Evolutionary conservation across 2,888 invertebrate species (phyloP).

Genomic region (Epirrita christyi): DNA sequence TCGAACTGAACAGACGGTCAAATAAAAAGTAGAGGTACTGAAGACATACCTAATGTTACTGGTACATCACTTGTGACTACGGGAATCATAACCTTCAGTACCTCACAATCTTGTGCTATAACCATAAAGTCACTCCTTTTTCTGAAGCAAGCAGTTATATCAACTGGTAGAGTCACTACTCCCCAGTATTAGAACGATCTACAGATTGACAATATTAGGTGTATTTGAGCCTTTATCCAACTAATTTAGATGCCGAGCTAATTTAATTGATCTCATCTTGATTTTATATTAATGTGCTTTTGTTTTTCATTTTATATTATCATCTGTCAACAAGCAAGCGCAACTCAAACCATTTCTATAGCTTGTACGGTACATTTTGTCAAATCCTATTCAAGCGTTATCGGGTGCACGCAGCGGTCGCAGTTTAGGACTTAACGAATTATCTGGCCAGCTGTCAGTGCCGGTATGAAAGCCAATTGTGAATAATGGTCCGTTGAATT

Average conservation of each 20-base stretch:
- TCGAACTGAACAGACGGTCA: slow-evolving; percentile 23
- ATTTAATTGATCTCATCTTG: too few relatives aligned
- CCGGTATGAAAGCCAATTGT: slow-evolving; percentile 73
- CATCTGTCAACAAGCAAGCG: not conserved
- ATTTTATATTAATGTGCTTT: too few relatives aligned
- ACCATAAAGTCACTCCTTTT: too few relatives aligned
- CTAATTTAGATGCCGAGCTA: too few relatives aligned
- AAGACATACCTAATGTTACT: not conserved
- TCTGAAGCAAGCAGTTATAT: too few relatives aligned
- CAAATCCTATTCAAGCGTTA: slow-evolving; percentile 70
- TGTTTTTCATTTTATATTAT: not conserved
- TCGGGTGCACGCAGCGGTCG: slow-evolving; percentile 73
- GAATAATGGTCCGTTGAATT: slow-evolving; percentile 63
- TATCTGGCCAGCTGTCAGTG: slow-evolving; percentile 71
- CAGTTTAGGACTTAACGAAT: slow-evolving; percentile 78
- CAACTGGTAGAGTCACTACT: too few relatives aligned
- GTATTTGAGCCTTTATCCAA: too few relatives aligned
- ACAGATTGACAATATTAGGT: too few relatives aligned
- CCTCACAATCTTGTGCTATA: not conserved
- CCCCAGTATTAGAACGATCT: too few relatives aligned
- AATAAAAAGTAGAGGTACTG: slow-evolving; percentile 27
- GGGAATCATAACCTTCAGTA: slow-evolving; percentile 1
- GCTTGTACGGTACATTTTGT: slow-evolving; percentile 57
- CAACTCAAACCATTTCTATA: slow-evolving; percentile 37
- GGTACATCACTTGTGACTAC: too few relatives aligned